Evolutionary conservation across 2,888 invertebrate genomes (phyloP).

Genomic region (Mantis religiosa): DNA sequence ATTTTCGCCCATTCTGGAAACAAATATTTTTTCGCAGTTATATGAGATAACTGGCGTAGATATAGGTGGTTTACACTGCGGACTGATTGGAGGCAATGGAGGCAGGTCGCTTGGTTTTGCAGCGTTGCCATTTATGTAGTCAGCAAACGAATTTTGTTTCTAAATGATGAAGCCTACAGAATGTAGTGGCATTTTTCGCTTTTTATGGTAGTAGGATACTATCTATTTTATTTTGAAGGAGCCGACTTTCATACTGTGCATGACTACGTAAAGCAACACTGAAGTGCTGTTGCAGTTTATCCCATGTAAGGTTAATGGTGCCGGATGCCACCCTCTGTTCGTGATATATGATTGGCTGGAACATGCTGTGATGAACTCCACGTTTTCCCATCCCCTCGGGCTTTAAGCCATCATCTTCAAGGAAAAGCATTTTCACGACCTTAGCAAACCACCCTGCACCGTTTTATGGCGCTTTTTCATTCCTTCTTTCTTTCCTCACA

Average conservation of each 20-base stretch:
- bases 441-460: neutral
- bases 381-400: neutral
- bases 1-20: too few species aligned
- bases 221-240: too few species aligned
- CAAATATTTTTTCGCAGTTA: too few species aligned
- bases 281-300: neutral
- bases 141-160: too few species aligned
- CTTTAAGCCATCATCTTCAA: conserved; percentile 9
- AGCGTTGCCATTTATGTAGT: too few species aligned
- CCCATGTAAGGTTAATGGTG: neutral
- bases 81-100: too few species aligned
- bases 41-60: too few species aligned
- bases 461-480: conserved; percentile 3
- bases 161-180: too few species aligned
- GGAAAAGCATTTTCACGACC: conserved; percentile 14
- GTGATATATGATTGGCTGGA: neutral
- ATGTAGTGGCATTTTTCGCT: too few species aligned
- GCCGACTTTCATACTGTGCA: neutral
- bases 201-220: too few species aligned
- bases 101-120: too few species aligned
- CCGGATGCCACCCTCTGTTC: neutral
- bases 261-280: neutral
- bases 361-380: neutral
- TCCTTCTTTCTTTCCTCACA: neutral
- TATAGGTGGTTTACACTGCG: too few species aligned